Evolutionary conservation across 2,113 vertebrate species (phyloP), one percentile per base, ranked within the genome.

Genomic region (Rhagologus leucostigma): DNA sequence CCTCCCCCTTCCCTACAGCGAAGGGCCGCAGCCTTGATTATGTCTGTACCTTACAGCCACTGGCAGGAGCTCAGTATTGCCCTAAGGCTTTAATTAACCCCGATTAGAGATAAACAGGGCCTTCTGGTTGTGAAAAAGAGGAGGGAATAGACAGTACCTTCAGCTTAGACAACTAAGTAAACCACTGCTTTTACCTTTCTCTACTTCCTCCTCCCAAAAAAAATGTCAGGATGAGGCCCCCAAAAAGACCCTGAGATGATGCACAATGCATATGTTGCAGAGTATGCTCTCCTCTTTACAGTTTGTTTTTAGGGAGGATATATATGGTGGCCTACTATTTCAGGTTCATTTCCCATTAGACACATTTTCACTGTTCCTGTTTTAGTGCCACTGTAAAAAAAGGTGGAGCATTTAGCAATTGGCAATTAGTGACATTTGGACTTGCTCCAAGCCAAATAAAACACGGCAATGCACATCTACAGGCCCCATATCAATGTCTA

Each of bases 31-130:
- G 87, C 74, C 47, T 57, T 64, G 77, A 95, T 95, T 90, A 92
- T 32, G 37, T 47, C 83, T 91, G 68, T 86, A 85, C 90, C 90
- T 96, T 96, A 78, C 30, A 88, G 95, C 64, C 87, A 88, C 33
- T 93, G 91, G 76, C 75, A 93, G 89, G 83, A 44, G 81, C 56
- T 95, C 91, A 79, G 65, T 56, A 89, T 22, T 85, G 90, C 91
- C 92, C 88, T 86, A 70, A 93, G 93, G 96, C 81, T 96, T 97
- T 97, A 97, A 97, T 97, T 98, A 98, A 98, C 96, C 89, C 81
- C 24, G 11, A 88, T 96, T 79, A 97, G 53, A 97, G 90, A 97
- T 80, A 97, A 96, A 96, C 39, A 93, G 60, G 65, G 80, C 81
- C 76, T 91, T 86, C 81, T 92, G 52, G 77, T 74, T 82, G n/a